phyloP scores from a whole-genome alignment of 2,113 vertebrate genomes.

The Upupa epops region DNA sequence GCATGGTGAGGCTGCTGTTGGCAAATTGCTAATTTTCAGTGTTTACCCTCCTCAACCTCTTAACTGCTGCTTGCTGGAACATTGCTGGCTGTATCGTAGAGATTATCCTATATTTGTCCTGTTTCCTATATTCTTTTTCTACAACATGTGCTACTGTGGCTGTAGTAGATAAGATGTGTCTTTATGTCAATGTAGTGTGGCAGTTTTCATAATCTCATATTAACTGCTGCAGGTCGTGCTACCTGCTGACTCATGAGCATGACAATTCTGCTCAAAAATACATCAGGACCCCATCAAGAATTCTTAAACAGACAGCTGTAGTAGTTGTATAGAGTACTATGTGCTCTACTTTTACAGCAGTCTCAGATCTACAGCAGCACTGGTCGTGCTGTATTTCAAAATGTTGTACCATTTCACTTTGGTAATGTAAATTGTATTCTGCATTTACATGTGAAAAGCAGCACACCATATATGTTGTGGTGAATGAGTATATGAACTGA shows the following conservation, averaged over 20 bases:
- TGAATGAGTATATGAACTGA: not conserved
- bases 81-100: not conserved
- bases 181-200: not conserved
- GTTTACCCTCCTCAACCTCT: not conserved
- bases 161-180: not conserved
- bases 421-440: not conserved
- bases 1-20: not conserved
- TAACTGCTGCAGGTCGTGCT: not conserved
- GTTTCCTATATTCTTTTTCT: not conserved
- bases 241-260: not conserved
- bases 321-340: no score
- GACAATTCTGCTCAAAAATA: not conserved
- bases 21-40: no score
- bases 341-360: not conserved
- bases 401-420: not conserved
- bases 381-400: not conserved
- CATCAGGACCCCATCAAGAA: not conserved
- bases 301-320: not conserved
- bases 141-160: rapidly evolving
- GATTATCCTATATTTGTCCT: not conserved
- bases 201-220: not conserved
- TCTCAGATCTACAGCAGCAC: not conserved
- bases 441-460: not conserved
- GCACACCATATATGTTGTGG: rapidly evolving
- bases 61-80: not conserved